Evolutionary conservation across 2,888 invertebrate species (phyloP), one percentile per base, ranked within the genome.

Genomic region (Leuctra nigra): DNA sequence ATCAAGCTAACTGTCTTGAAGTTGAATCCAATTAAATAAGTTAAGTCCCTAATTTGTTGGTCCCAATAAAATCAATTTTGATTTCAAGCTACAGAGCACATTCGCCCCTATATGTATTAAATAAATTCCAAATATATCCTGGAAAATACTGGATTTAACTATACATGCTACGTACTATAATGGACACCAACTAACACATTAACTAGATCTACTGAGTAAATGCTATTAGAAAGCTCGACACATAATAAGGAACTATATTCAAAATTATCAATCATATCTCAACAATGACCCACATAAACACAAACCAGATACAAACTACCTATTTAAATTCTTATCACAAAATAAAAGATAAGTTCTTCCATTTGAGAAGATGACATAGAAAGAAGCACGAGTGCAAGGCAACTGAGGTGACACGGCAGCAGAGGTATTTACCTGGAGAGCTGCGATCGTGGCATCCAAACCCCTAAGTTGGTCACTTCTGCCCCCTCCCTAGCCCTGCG

Each of bases 401-500:
- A 20, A 20, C 18, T 16, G 41, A 18, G 14, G 14, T 20, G 20
- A 13, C 4, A 14, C 11, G 18, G 53, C 38, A 18, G 22, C 23
- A 16, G n/a, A 14, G 16, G 22, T 1, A 29, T 36, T 33, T 38
- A 50, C 56, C 56, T 56, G 41, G 46, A 53, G 47, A 54, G 57
- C 11, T 54, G 53, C 13, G 46, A 9, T 6, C 47, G 54, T 24
- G 57, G 53, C 22, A 54, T 47, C 46, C 58, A 58, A 22, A 55
- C 35, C 52, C 58, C 58, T 25, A 58, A 16, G 53, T 53, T 44
- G 53, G 53, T 50, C 25, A 38, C 46, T 29, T 58, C 58, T 20
- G 50, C 50, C 33, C 56, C 54, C 24, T 54, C 56, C 52, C 52
- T 56, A 47, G 29, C 54, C 52, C 69, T 70, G 65, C 65, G 64